Percentiles rank a stretch among this genome's conserved stretches.
phyloP scores from a whole-genome alignment of 1,140 invertebrate species.

The Rhyacophila brunnea region DNA sequence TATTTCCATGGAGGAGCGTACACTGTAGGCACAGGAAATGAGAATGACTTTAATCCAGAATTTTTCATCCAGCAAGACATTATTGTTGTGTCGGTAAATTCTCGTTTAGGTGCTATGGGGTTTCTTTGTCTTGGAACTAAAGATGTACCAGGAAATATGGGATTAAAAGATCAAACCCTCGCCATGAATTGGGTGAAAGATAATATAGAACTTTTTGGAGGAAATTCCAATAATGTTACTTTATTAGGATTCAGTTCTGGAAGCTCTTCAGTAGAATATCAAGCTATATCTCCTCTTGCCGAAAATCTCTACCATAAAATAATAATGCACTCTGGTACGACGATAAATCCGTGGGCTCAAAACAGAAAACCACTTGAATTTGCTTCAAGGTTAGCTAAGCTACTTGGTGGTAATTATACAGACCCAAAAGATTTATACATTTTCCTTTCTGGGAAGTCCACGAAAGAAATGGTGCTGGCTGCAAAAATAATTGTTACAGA shows the following conservation, averaged over 20 bases:
- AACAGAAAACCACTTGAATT: not conserved
- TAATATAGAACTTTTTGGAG: conserved; percentile 49
- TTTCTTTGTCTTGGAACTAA: conserved; percentile 56
- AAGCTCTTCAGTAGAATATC: conserved; percentile 17
- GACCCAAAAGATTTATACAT: conserved; percentile 38
- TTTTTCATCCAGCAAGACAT: conserved; percentile 52
- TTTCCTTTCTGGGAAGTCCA: conserved; percentile 39
- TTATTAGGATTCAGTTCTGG: conserved; percentile 39
- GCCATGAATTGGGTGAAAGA: conserved; percentile 52
- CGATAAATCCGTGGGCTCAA: conserved; percentile 6
- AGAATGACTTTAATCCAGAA: conserved; percentile 32
- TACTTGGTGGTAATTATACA: not conserved
- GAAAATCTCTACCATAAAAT: conserved; percentile 13
- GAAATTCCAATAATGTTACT: conserved; percentile 46
- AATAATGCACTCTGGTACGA: conserved; percentile 19
- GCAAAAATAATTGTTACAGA: conserved; percentile 35
- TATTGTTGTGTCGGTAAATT: conserved; percentile 50
- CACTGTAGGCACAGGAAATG: conserved; percentile 38
- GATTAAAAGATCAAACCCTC: conserved; percentile 32
- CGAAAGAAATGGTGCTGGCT: conserved; percentile 42
- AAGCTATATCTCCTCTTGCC: conserved; percentile 11
- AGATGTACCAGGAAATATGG: conserved; percentile 36
- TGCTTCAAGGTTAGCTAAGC: not conserved
- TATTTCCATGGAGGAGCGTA: conserved; percentile 43
- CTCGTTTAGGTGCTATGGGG: conserved; percentile 50